phyloP scores from a whole-genome alignment of 1,140 invertebrate species.

The Calephelis virginiensis region DNA sequence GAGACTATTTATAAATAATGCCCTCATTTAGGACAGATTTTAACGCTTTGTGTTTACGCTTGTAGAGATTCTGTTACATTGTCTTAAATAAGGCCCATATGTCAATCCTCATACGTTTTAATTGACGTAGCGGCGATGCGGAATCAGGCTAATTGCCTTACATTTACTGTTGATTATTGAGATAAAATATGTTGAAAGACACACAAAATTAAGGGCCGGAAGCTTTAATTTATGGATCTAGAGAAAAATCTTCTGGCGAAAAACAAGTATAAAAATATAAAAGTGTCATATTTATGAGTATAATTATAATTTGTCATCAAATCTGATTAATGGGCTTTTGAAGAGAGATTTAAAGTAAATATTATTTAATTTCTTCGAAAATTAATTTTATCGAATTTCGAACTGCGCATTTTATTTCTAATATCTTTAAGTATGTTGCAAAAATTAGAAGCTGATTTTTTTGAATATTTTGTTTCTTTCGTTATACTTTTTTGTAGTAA shows the following conservation, averaged over 20 bases:
- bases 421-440: too few species aligned
- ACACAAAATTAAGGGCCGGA: constrained; percentile 29
- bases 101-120: constrained; percentile 56
- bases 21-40: constrained; percentile 7
- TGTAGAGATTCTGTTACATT: constrained; percentile 33
- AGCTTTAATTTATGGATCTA: constrained; percentile 22
- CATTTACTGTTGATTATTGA: constrained; percentile 31
- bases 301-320: constrained; percentile 14
- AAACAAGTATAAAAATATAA: constrained; percentile 8
- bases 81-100: constrained; percentile 50
- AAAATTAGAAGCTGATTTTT: too few species aligned
- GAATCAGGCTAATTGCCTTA: constrained; percentile 44
- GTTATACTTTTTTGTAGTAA: too few species aligned
- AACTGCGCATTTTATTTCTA: too few species aligned
- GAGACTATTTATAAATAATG: constrained; percentile 16
- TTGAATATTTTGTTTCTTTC: too few species aligned
- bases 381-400: too few species aligned
- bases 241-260: neutral
- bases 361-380: neutral
- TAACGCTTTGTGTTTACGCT: constrained; percentile 37
- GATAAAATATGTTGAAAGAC: constrained; percentile 42
- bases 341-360: neutral
- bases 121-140: constrained; percentile 47
- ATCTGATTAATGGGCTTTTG: constrained; percentile 5
- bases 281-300: neutral